A percentile compares a stretch with the other conserved stretches of the same genome.
phyloP scores from a whole-genome alignment of 1,140 invertebrate species.

The Schlechtendalia chinensis region DNA sequence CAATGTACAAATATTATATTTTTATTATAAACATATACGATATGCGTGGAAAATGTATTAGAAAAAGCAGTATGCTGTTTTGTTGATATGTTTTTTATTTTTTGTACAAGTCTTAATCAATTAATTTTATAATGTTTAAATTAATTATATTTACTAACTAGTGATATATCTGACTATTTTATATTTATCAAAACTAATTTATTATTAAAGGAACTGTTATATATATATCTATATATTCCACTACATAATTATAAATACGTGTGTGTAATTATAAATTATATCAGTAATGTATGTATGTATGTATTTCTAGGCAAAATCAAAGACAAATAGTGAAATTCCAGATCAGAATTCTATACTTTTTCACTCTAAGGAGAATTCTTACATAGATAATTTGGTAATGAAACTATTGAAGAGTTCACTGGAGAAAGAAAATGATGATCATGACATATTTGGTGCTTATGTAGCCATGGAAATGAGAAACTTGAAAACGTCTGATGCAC shows the following conservation, averaged over 20 bases:
- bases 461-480: slow-evolving; percentile 39
- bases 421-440: slow-evolving; percentile 23
- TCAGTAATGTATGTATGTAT: too few relatives aligned
- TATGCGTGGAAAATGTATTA: background rate
- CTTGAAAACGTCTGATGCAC: background rate
- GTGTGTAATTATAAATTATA: too few relatives aligned
- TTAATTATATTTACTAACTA: too few relatives aligned
- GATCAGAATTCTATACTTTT: too few relatives aligned
- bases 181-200: too few relatives aligned
- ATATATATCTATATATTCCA: too few relatives aligned
- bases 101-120: too few relatives aligned
- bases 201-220: too few relatives aligned
- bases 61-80: background rate
- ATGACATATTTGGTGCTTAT: slow-evolving; percentile 39
- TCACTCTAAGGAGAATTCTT: too few relatives aligned
- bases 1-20: slow-evolving; percentile 6
- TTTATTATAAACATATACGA: background rate
- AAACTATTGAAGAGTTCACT: slow-evolving; percentile 11
- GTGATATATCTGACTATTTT: too few relatives aligned
- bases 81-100: background rate
- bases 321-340: background rate
- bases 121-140: background rate
- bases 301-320: background rate
- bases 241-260: too few relatives aligned
- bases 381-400: background rate